These are phyloP conservation scores for Lingula anatina DNA, from an alignment of 2,888 invertebrate species.

Conservation along the genomic window DNA sequence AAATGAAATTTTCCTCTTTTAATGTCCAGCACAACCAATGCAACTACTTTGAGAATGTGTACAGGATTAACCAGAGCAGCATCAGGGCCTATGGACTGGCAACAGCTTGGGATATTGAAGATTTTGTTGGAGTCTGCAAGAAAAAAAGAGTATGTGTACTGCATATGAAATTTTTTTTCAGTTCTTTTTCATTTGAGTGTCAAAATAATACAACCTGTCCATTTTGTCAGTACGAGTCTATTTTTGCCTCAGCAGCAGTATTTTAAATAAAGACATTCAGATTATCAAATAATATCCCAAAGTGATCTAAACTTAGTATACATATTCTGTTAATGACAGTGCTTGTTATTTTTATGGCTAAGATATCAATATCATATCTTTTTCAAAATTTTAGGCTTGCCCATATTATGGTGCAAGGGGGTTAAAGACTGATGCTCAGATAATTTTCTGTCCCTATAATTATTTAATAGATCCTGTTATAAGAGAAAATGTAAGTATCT, in stretches of 20 bases:
- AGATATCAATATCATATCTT: too few relatives aligned
- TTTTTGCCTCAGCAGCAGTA: too few relatives aligned
- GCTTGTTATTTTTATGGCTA: too few relatives aligned
- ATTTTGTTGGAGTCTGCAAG: conserved; percentile 59
- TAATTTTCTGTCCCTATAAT: conserved; percentile 78
- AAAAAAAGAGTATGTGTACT: conserved; percentile 22
- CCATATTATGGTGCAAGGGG: conserved; percentile 65
- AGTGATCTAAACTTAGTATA: too few relatives aligned
- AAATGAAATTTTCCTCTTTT: too few relatives aligned
- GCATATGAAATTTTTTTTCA: too few relatives aligned
- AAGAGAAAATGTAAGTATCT: conserved; percentile 55
- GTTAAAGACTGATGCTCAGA: conserved; percentile 62
- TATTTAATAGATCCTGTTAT: conserved; percentile 71
- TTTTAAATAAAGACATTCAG: too few relatives aligned
- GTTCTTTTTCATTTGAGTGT: too few relatives aligned
- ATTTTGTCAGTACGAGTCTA: too few relatives aligned
- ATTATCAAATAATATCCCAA: too few relatives aligned
- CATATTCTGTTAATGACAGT: too few relatives aligned
- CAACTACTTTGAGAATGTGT: conserved; percentile 48
- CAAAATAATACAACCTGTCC: too few relatives aligned
- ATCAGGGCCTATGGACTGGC: conserved; percentile 38
- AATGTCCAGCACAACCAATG: conserved; percentile 54
- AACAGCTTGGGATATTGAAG: conserved; percentile 68
- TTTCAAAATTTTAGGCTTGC: conserved; percentile 58
- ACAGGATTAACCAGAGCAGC: conserved; percentile 28